Evolutionary conservation across 2,113 vertebrate genomes (phyloP).

Genomic region (Xiphophorus maculatus): DNA sequence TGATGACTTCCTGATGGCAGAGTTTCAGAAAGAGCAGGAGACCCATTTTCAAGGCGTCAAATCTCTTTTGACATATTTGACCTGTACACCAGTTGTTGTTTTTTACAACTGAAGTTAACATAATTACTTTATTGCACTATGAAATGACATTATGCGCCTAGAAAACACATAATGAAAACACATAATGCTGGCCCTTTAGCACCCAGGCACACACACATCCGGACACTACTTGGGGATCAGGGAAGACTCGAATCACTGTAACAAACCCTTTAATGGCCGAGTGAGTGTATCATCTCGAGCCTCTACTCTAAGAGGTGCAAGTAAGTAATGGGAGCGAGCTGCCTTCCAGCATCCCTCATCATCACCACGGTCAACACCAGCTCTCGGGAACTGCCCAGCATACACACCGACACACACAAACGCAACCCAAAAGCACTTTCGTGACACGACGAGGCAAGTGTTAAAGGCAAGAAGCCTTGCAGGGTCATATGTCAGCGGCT

Average conservation of each 20-base stretch:
- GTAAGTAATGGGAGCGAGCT: conserved; percentile 66
- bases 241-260: conserved; percentile 25
- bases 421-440: conserved; percentile 57
- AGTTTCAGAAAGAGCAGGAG: too few species aligned
- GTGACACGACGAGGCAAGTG: conserved; percentile 50
- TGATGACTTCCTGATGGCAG: too few species aligned
- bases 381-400: conserved; percentile 37
- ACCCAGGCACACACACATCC: conserved; percentile 28
- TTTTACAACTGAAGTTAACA: too few species aligned
- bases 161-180: too few species aligned
- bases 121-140: too few species aligned
- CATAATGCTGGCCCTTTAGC: too few species aligned
- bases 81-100: too few species aligned
- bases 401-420: conserved; percentile 24
- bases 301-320: conserved; percentile 53
- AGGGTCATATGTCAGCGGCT: conserved; percentile 60
- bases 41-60: too few species aligned
- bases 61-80: too few species aligned
- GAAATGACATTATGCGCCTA: too few species aligned
- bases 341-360: conserved; percentile 59
- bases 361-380: conserved; percentile 50
- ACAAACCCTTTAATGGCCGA: conserved; percentile 33
- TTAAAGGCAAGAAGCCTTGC: conserved; percentile 60
- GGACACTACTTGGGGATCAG: conserved; percentile 47
- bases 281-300: conserved; percentile 57